Evolutionary conservation across 2,888 invertebrate species (phyloP).

Genomic region (Thecophora atra): DNA sequence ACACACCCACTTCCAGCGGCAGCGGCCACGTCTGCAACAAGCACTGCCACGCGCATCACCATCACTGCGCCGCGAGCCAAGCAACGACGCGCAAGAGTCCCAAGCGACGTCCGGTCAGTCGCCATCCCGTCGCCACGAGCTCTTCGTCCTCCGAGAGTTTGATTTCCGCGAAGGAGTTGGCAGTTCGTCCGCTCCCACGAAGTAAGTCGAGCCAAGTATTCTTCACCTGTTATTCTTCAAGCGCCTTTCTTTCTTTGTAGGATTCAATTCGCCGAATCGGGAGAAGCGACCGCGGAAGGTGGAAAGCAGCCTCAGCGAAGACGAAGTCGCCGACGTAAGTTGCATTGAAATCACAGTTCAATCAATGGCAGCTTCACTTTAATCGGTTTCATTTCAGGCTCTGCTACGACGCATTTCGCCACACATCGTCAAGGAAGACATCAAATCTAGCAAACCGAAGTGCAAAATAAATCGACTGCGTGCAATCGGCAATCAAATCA

Average conservation of each 20-base stretch:
- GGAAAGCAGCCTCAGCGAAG: conserved; percentile 66
- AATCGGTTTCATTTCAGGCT: conserved; percentile 66
- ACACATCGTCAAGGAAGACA: conserved; percentile 69
- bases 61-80: conserved; percentile 60
- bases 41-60: conserved; percentile 54
- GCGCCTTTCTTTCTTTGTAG: conserved; percentile 38
- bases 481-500: conserved; percentile 81
- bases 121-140: conserved; percentile 69
- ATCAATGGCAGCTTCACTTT: background rate
- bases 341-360: background rate
- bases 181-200: conserved; percentile 53
- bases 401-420: conserved; percentile 72
- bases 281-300: conserved; percentile 63
- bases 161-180: conserved; percentile 67
- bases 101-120: conserved; percentile 69
- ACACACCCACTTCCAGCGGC: conserved; percentile 49
- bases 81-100: conserved; percentile 70
- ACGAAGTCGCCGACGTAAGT: conserved; percentile 68
- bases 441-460: conserved; percentile 54
- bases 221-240: background rate
- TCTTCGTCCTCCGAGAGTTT: conserved; percentile 73
- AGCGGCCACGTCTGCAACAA: conserved; percentile 52
- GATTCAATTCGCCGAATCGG: conserved; percentile 53
- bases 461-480: conserved; percentile 75
- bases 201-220: conserved; percentile 45